phyloP scores from a whole-genome alignment of 2,113 vertebrate species.

The Rhinogobius similis region DNA sequence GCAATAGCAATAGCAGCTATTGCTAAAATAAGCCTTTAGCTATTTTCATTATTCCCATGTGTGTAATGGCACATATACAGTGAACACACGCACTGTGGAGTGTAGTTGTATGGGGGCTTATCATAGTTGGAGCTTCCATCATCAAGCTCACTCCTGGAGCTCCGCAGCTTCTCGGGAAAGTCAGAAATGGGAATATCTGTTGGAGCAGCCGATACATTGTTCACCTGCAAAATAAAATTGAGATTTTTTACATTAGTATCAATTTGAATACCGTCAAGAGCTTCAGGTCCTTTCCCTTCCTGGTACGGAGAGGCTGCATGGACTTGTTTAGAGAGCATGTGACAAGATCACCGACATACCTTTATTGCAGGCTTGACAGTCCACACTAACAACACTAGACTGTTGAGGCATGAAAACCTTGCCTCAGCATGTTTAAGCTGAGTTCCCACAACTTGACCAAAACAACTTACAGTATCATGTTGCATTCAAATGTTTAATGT shows the following conservation, averaged over 20 bases:
- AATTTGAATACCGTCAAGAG: neutral
- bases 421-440: conserved; percentile 30
- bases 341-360: neutral
- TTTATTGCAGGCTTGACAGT: neutral
- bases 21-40: too few species aligned
- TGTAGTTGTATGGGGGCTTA: conserved; percentile 61
- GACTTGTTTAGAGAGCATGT: conserved; percentile 26
- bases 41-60: too few species aligned
- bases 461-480: conserved; percentile 21
- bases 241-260: neutral
- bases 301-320: conserved; percentile 18
- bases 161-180: conserved; percentile 74
- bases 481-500: conserved; percentile 9
- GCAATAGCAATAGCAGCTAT: too few species aligned
- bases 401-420: neutral
- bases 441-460: conserved; percentile 23
- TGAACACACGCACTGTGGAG: conserved; percentile 64
- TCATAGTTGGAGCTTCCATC: conserved; percentile 74
- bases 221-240: conserved; percentile 74
- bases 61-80: neutral
- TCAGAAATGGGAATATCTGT: conserved; percentile 64
- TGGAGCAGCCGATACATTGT: conserved; percentile 75
- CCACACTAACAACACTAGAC: conserved; percentile 6
- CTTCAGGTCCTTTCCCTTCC: neutral
- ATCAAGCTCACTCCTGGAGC: conserved; percentile 70